Conservation (phyloP, 2,797 vertebrate species). For the Cossypha caffra region DNA sequence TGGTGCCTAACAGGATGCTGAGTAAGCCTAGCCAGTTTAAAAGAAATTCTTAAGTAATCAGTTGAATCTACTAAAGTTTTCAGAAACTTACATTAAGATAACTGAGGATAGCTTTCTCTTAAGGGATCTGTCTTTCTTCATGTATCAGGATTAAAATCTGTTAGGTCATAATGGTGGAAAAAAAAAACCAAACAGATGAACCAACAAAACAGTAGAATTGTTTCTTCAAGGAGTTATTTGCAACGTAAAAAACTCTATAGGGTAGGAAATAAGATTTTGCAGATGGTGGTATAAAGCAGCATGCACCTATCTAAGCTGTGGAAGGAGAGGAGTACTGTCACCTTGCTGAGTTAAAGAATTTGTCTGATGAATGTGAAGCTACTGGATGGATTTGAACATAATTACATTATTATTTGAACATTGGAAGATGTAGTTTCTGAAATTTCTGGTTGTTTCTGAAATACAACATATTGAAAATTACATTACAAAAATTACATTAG, state of each 20-base stretch:
- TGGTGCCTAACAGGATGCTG: neutral
- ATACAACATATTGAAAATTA: neutral
- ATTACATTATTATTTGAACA: neutral
- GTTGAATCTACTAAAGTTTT: neutral
- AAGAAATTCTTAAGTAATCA: neutral
- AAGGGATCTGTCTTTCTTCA: neutral
- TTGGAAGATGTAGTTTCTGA: neutral
- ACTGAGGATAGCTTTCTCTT: neutral
- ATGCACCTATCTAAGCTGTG: neutral
- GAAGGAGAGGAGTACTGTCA: neutral
- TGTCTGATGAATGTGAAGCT: neutral
- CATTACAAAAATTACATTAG: neutral
- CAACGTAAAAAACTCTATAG: neutral
- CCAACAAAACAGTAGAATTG: neutral
- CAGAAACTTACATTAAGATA: neutral
- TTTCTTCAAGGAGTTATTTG: neutral
- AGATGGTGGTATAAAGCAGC: neutral
- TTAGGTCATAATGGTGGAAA: neutral
- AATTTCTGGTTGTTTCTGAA: neutral
- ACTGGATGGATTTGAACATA: neutral
- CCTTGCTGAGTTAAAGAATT: neutral
- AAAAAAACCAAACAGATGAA: rapidly evolving
- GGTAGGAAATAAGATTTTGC: neutral
- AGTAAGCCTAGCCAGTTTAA: neutral
- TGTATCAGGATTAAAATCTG: neutral